Percentiles rank a stretch among this genome's conserved stretches.
phyloP scores from a whole-genome alignment of 2,113 vertebrate genomes.

The Odobenus rosmarus region DNA sequence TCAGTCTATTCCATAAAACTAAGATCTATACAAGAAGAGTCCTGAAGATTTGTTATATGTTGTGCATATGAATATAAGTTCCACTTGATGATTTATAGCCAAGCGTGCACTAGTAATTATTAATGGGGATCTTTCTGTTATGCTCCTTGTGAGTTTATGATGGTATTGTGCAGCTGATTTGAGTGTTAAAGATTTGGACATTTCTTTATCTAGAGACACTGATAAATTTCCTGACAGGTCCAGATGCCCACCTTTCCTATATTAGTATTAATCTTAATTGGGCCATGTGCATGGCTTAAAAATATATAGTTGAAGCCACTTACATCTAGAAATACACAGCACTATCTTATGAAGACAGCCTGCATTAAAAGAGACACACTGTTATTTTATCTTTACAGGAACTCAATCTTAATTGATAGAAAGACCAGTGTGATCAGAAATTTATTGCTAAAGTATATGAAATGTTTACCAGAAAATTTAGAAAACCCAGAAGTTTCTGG shows the following conservation, averaged over 20 bases:
- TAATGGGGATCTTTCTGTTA: neutral
- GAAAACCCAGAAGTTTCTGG: neutral
- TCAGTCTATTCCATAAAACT: neutral
- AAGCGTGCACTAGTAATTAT: neutral
- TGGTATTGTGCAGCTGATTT: neutral
- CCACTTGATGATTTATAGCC: neutral
- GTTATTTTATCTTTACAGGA: neutral
- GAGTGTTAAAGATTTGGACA: neutral
- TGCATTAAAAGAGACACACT: neutral
- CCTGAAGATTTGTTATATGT: neutral
- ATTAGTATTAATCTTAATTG: neutral
- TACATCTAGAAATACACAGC: neutral
- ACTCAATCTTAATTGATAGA: neutral
- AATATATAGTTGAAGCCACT: neutral
- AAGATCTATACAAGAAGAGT: neutral
- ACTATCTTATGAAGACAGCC: neutral
- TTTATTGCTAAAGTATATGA: neutral
- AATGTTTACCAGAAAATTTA: neutral
- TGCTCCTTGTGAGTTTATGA: neutral
- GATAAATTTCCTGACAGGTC: neutral
- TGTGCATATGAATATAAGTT: neutral
- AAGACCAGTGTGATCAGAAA: neutral
- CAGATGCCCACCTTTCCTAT: neutral
- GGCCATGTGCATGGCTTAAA: neutral
- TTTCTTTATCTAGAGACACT: neutral